Percentiles rank a stretch among this genome's conserved stretches.
These are phyloP conservation scores for Chironex yamaguchii DNA, from an alignment of 30 jellyfish, hydroid and myxozoan species.

Conservation along the genomic window DNA sequence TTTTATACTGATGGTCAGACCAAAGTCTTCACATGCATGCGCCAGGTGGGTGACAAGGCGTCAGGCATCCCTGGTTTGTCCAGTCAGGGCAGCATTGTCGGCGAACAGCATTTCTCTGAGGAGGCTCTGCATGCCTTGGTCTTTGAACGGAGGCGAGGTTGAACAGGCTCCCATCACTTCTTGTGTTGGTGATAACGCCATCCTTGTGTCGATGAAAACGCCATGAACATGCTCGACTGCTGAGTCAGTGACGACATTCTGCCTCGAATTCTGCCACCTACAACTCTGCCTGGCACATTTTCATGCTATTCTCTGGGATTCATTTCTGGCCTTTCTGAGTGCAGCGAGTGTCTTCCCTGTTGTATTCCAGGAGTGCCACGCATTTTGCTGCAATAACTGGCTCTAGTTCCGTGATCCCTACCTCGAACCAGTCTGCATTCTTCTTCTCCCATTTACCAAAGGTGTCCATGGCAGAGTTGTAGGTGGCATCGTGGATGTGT, in stretches of 20 bases:
- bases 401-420: too few relatives aligned
- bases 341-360: neutral
- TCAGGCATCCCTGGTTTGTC: slow-evolving; percentile 1
- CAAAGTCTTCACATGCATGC: slow-evolving; percentile 13
- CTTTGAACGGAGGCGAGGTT: neutral
- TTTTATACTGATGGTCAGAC: slow-evolving; percentile 2
- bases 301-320: slow-evolving; percentile 8
- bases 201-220: slow-evolving; percentile 24
- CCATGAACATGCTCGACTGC: slow-evolving; percentile 16
- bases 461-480: too few relatives aligned
- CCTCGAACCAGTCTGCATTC: too few relatives aligned
- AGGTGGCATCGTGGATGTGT: too few relatives aligned
- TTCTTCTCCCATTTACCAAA: too few relatives aligned
- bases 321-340: slow-evolving; percentile 27
- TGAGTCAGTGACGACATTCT: neutral
- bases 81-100: neutral
- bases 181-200: slow-evolving; percentile 21
- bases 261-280: slow-evolving; percentile 47
- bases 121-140: neutral
- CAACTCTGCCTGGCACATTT: slow-evolving; percentile 47
- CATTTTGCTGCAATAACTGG: too few relatives aligned
- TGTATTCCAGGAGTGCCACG: too few relatives aligned
- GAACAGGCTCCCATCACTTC: slow-evolving; percentile 5
- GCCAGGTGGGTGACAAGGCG: neutral
- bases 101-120: neutral